Evolutionary conservation across 2,888 invertebrate species (phyloP).

Genomic region (Allolobophora icterica): DNA sequence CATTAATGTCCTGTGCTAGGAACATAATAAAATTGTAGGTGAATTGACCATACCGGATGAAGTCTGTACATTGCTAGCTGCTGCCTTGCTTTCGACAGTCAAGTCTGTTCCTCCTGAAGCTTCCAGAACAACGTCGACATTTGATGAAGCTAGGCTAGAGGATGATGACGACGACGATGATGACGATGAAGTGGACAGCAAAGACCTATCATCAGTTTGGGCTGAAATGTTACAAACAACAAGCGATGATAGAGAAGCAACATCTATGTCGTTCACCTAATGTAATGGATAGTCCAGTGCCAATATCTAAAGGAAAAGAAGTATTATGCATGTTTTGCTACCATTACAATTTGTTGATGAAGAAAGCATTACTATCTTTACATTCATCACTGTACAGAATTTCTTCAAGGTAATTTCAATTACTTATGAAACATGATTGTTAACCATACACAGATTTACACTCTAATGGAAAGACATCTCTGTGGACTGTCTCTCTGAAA

Average conservation of each 20-base stretch:
- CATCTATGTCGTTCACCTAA: neutral
- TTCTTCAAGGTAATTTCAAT: too few species aligned
- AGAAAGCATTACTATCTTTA: too few species aligned
- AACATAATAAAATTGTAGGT: neutral
- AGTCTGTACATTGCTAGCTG: conserved; percentile 2
- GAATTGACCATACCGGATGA: neutral
- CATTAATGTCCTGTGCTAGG: too few species aligned
- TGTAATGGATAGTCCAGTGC: too few species aligned
- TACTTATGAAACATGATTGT: too few species aligned
- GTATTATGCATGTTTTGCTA: too few species aligned
- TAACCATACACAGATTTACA: too few species aligned
- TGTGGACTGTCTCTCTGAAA: too few species aligned
- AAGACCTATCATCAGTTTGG: neutral
- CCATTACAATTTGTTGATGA: too few species aligned
- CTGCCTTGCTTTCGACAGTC: neutral
- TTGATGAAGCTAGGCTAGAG: neutral
- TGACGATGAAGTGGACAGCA: neutral
- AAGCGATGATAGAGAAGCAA: neutral
- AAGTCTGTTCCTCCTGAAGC: conserved; percentile 12
- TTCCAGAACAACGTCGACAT: neutral
- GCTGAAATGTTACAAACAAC: neutral
- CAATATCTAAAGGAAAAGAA: too few species aligned
- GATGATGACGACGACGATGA: conserved; percentile 11
- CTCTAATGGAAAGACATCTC: too few species aligned
- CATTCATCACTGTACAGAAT: too few species aligned